Evolutionary conservation across 2,888 invertebrate genomes (phyloP), one percentile per base, ranked within the genome.

Genomic region (Amblyteles armatorius): DNA sequence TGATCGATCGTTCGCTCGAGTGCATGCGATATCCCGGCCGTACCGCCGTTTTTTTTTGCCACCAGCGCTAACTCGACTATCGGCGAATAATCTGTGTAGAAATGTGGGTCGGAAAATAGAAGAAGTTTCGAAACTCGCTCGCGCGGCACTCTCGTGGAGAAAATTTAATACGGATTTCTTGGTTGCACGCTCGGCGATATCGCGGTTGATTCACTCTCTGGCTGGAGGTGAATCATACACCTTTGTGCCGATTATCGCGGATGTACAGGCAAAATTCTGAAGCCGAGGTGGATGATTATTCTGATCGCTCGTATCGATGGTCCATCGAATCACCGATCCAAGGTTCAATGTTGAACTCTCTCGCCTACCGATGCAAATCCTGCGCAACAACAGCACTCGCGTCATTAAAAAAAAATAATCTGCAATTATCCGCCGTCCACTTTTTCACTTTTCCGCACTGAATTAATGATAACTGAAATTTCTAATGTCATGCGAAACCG

Each of bases 51-150:
- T 76, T 65, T 76, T 65, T 76, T 65, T 68, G 16, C 68, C 74
- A 50, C 33, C 55, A 55, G 26, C 40, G 3, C 16, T 40, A 67
- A 67, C 55, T 33, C 48, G 19, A 48, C 48, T 68, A 44, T 44
- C 44, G 26, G 22, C 68, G 40, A 26, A 63, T 63, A 67, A 73
- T 65, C 79, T 40, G 26, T 65, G 79, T 13, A 9, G 36, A 60
- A 79, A 80, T 80, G 79, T 80, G 72, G 79, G 79, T 73, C 79
- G 67, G 9, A 81, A 60, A 81, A 68, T 74, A 81, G 74, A 76
- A 57, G 33, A 55, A 60, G 48, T 73, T 79, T 79, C 33, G 57
- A 55, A 57, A 55, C 69, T 36, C 65, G 33, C 57, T 60, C 13
- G 50, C 22, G 22, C 65, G 33, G 29, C 29, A 63, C 63, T 29